These are phyloP conservation scores for Gallinago stenura DNA, from an alignment of 2,797 vertebrate species.

Conservation along the genomic window DNA sequence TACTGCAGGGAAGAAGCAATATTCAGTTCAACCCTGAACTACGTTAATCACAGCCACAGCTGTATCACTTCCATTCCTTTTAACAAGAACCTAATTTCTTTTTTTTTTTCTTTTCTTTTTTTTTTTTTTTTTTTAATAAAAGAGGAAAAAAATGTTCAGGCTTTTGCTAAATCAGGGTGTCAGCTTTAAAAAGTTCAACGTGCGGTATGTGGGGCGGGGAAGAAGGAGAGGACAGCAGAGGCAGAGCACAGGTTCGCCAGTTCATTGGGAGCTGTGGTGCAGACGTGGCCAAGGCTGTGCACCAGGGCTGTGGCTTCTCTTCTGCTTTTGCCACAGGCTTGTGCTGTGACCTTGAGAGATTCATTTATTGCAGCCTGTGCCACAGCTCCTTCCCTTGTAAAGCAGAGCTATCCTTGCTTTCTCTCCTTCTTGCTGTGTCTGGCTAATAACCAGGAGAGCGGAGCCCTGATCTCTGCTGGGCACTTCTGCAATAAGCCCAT, in stretches of 20 bases:
- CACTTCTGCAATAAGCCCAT: neutral
- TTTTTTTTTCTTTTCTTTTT: neutral
- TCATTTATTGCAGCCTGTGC: neutral
- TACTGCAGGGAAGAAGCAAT: slow-evolving; percentile 75
- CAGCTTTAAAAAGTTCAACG: neutral
- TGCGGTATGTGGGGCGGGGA: neutral
- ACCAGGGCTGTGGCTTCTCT: neutral
- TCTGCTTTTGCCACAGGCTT: neutral
- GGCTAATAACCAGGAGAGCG: neutral
- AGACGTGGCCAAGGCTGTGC: neutral
- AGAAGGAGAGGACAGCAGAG: neutral
- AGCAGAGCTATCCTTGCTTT: neutral
- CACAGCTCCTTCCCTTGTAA: neutral
- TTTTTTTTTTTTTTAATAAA: slow-evolving; percentile 40
- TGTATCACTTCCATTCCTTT: slow-evolving; percentile 50
- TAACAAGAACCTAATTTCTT: slow-evolving; percentile 54
- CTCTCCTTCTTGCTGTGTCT: neutral
- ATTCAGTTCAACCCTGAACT: slow-evolving; percentile 71
- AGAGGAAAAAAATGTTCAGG: neutral
- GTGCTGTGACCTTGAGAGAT: neutral
- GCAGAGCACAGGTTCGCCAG: neutral
- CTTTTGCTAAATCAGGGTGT: slow-evolving; percentile 34
- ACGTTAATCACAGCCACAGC: slow-evolving; percentile 68
- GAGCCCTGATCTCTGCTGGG: neutral
- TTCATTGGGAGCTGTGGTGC: neutral